phyloP scores from a whole-genome alignment of 2,113 vertebrate genomes.

The Bos taurus region DNA sequence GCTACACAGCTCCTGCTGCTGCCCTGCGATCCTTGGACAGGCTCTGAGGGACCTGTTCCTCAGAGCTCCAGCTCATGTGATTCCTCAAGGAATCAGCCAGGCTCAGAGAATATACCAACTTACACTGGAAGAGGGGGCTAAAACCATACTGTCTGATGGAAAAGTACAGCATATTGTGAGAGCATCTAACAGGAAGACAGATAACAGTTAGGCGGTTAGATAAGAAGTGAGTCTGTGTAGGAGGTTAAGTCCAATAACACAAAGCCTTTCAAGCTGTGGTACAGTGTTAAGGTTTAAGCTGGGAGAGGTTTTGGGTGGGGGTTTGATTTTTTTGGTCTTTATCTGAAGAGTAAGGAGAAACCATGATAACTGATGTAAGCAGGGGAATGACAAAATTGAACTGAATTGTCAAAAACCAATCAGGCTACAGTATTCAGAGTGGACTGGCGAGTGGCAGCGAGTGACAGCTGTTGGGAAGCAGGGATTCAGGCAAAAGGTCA shows the following conservation, averaged over 20 bases:
- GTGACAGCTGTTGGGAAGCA: no score
- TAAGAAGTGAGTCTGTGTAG: no score
- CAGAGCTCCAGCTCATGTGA: not conserved
- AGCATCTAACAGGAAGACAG: not conserved
- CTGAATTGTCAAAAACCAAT: not conserved
- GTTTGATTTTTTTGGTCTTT: not conserved
- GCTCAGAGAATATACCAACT: not conserved
- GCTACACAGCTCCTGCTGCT: not conserved
- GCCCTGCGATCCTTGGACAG: not conserved
- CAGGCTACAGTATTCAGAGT: not conserved
- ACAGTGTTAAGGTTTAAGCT: not conserved
- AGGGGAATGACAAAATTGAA: not conserved
- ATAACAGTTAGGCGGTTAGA: not conserved
- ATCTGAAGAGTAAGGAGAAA: not conserved
- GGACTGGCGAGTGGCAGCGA: not conserved
- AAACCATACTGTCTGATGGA: not conserved
- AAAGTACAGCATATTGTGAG: not conserved
- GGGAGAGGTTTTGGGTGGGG: not conserved
- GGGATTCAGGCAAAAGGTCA: not conserved
- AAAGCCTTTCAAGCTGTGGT: not conserved
- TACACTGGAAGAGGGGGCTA: not conserved
- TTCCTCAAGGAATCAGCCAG: not conserved
- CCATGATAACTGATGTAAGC: not conserved
- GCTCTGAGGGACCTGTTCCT: not conserved
- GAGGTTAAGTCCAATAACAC: not conserved